phyloP scores from a whole-genome alignment of 2,113 vertebrate genomes.

The Oxyura jamaicensis region DNA sequence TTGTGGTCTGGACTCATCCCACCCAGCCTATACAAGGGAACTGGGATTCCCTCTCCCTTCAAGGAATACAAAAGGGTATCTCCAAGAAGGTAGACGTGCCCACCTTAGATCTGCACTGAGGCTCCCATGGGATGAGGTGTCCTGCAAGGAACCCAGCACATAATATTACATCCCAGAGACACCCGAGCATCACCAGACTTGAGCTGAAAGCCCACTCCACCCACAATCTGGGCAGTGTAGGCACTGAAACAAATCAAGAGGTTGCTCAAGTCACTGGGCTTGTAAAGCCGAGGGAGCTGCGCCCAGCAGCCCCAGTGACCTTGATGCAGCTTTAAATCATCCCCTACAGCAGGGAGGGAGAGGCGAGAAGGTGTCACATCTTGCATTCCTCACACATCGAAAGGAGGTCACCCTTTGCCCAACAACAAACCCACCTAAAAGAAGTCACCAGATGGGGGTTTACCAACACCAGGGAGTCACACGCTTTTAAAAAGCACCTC shows the following conservation, averaged over 20 bases:
- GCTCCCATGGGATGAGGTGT: background rate
- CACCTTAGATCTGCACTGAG: background rate
- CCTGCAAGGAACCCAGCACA: fast-evolving
- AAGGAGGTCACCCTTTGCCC: background rate
- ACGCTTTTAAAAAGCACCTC: background rate
- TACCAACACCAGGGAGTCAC: background rate
- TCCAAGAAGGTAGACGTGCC: background rate
- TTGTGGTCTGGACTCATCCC: background rate
- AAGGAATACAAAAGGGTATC: background rate
- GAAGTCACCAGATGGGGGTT: background rate
- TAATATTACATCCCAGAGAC: background rate
- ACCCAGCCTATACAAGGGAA: background rate
- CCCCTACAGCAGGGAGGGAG: background rate
- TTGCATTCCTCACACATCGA: background rate
- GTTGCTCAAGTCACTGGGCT: background rate
- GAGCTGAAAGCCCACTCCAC: background rate
- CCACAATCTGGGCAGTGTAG: fast-evolving
- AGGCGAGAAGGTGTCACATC: background rate
- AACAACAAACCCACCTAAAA: background rate
- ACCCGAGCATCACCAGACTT: background rate
- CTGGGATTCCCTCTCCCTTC: background rate
- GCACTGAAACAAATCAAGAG: background rate
- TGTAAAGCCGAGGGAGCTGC: background rate
- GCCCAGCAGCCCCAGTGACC: background rate
- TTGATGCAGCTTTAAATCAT: background rate